Percentiles rank a stretch among this genome's conserved stretches.
phyloP scores from a whole-genome alignment of 2,797 vertebrate species.

The Botia kubotai region DNA sequence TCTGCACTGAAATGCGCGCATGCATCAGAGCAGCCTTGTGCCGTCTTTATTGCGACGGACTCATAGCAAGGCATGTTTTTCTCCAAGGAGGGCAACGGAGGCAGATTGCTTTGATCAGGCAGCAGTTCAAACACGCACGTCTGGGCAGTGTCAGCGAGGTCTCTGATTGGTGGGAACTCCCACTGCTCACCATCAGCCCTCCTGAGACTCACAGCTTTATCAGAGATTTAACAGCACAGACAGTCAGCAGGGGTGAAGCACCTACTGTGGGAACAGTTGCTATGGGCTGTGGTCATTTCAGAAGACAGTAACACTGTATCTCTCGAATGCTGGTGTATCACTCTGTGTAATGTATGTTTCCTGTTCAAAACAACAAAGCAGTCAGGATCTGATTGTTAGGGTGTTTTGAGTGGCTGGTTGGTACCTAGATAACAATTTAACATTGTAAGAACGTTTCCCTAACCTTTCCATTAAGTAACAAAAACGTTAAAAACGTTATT shows the following conservation, averaged over 20 bases:
- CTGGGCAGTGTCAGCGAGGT: constrained; percentile 39
- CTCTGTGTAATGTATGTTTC: not conserved
- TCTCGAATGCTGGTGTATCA: not conserved
- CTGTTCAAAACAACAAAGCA: not conserved
- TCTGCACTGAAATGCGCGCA: not conserved
- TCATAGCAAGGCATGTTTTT: constrained; percentile 54
- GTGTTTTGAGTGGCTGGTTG: not conserved
- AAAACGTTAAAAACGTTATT: too few relatives aligned
- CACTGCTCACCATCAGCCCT: constrained; percentile 35
- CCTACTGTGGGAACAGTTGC: not conserved
- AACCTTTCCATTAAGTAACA: too few relatives aligned
- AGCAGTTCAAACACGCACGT: constrained; percentile 44
- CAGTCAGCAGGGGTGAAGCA: constrained; percentile 17
- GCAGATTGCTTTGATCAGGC: constrained; percentile 65
- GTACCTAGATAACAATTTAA: not conserved
- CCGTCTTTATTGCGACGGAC: constrained; percentile 39
- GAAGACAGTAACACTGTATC: not conserved
- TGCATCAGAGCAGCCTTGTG: constrained; percentile 21
- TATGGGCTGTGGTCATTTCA: constrained; percentile 16
- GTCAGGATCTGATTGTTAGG: not conserved
- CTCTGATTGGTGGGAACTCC: constrained; percentile 45
- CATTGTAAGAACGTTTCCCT: too few relatives aligned
- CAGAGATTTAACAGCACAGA: constrained; percentile 35
- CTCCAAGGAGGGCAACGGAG: constrained; percentile 55
- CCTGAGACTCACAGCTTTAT: constrained; percentile 40